Evolutionary conservation across 2,797 vertebrate genomes (phyloP).

Genomic region (Gila robusta): DNA sequence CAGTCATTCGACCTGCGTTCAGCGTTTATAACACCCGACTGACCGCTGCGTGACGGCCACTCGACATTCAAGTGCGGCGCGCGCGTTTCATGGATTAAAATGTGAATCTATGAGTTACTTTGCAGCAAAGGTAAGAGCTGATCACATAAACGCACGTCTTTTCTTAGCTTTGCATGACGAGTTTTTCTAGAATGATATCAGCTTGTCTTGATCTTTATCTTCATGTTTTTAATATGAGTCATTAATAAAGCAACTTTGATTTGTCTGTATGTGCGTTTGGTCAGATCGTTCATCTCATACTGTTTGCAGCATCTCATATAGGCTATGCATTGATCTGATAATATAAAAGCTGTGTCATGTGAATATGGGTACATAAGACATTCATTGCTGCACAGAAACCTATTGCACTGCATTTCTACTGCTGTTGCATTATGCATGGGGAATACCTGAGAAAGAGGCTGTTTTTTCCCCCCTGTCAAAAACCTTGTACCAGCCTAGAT

Average conservation of each 20-base stretch:
- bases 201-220: not conserved
- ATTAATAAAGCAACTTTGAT: conserved; percentile 21
- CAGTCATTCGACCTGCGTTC: not conserved
- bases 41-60: not conserved
- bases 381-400: conserved; percentile 2
- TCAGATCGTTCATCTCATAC: not conserved
- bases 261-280: not conserved
- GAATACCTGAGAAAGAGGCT: conserved; percentile 13
- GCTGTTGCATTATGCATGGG: conserved; percentile 25
- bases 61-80: conserved; percentile 13
- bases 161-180: not conserved
- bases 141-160: not conserved
- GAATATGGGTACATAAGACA: not conserved
- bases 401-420: conserved; percentile 15
- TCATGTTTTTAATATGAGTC: not conserved
- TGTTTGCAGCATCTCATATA: conserved; percentile 5
- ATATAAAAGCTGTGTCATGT: conserved; percentile 18
- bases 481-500: not conserved
- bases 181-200: not conserved
- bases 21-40: not conserved
- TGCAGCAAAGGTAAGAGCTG: conserved; percentile 61
- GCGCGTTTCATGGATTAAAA: conserved; percentile 34
- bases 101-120: conserved; percentile 60
- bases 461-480: not conserved
- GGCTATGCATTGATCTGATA: conserved; percentile 1